Evolutionary conservation across 2,113 vertebrate genomes (phyloP).

Genomic region (Numenius arquata): DNA sequence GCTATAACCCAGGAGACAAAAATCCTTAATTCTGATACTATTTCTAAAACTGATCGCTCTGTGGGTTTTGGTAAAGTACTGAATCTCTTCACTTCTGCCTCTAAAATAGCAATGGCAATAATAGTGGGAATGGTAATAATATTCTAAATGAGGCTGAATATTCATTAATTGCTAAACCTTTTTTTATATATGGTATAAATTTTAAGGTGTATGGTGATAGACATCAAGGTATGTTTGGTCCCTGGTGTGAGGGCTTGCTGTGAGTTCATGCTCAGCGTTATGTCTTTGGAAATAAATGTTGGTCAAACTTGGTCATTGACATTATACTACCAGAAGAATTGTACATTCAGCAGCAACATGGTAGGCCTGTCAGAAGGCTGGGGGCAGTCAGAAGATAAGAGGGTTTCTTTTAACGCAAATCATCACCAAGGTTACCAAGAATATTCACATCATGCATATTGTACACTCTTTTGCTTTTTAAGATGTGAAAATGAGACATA

Average conservation of each 20-base stretch:
- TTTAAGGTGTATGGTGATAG: neutral
- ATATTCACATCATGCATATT: conserved; percentile 1
- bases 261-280: neutral
- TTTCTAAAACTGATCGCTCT: neutral
- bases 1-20: neutral
- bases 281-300: neutral
- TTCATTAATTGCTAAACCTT: neutral
- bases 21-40: neutral
- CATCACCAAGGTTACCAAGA: conserved; percentile 19
- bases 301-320: neutral
- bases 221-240: neutral
- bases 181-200: neutral
- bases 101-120: neutral
- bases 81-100: neutral
- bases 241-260: neutral
- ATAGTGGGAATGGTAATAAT: neutral
- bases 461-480: neutral
- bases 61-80: neutral
- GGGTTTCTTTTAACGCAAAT: neutral
- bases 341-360: neutral
- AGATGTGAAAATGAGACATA: conserved; percentile 2
- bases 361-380: neutral
- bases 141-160: neutral
- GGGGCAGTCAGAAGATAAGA: neutral
- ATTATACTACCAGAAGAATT: neutral